A percentile compares a stretch with the other conserved stretches of the same genome.
phyloP scores from a whole-genome alignment of 2,113 vertebrate species.

The Stegostoma tigrinum region DNA sequence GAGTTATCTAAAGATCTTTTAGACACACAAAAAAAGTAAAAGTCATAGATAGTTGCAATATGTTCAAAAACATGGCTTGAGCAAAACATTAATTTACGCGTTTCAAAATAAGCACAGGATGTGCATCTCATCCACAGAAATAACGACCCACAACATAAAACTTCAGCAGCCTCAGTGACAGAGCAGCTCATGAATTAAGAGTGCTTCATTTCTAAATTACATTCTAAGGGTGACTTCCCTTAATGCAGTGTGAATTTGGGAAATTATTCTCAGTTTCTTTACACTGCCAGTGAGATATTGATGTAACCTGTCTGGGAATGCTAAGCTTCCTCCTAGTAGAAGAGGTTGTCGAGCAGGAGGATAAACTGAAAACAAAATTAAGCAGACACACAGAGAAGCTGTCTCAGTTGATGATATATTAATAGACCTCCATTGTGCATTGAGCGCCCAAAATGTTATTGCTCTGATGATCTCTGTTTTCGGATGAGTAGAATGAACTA shows the following conservation, averaged over 20 bases:
- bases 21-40: background rate
- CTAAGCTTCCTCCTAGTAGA: background rate
- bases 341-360: background rate
- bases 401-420: background rate
- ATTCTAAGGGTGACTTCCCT: background rate
- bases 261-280: background rate
- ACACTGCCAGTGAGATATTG: background rate
- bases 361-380: background rate
- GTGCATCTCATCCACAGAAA: background rate
- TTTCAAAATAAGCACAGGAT: background rate
- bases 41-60: background rate
- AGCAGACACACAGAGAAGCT: background rate
- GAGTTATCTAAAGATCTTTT: background rate
- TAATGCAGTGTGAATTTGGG: background rate
- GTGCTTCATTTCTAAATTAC: background rate
- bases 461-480: background rate
- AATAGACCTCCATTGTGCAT: background rate
- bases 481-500: background rate
- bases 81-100: background rate
- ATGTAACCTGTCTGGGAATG: background rate
- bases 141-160: background rate
- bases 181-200: background rate
- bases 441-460: background rate
- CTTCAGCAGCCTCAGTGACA: background rate
- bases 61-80: background rate